phyloP scores from a whole-genome alignment of 92 coral and sea anemone genomes.

The Pocillopora meandrina region DNA sequence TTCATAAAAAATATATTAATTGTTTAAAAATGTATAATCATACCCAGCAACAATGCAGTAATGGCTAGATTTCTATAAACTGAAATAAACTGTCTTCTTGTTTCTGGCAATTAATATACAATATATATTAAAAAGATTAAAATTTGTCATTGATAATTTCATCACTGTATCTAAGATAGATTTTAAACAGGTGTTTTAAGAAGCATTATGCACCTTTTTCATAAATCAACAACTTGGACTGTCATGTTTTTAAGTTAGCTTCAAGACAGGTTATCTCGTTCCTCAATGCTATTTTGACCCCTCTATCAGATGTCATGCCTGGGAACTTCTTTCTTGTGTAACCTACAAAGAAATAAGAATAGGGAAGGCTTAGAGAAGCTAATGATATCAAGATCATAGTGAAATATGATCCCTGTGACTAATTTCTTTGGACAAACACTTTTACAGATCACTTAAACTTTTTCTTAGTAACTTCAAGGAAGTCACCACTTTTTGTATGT shows the following conservation, averaged over 20 bases:
- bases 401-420: too few relatives aligned
- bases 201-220: constrained; percentile 2
- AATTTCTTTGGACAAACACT: too few relatives aligned
- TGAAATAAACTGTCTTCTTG: constrained; percentile 6
- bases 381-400: too few relatives aligned
- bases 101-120: neutral
- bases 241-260: constrained; percentile 29
- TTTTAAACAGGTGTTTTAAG: neutral
- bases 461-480: too few relatives aligned
- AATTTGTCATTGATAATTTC: constrained; percentile 7
- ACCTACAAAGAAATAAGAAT: too few relatives aligned
- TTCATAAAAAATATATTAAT: neutral
- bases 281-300: constrained; percentile 30
- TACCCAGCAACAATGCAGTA: constrained; percentile 15
- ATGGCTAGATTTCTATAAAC: neutral
- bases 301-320: constrained; percentile 25
- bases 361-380: too few relatives aligned
- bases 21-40: neutral
- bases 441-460: too few relatives aligned
- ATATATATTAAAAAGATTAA: neutral
- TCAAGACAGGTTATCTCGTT: constrained; percentile 45
- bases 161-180: constrained; percentile 14
- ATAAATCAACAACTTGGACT: constrained; percentile 22
- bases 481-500: too few relatives aligned
- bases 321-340: constrained; percentile 19